Percentiles rank a stretch among this genome's conserved stretches.
Conservation (phyloP, 2,113 vertebrate species). For the Eulemur macaco region DNA sequence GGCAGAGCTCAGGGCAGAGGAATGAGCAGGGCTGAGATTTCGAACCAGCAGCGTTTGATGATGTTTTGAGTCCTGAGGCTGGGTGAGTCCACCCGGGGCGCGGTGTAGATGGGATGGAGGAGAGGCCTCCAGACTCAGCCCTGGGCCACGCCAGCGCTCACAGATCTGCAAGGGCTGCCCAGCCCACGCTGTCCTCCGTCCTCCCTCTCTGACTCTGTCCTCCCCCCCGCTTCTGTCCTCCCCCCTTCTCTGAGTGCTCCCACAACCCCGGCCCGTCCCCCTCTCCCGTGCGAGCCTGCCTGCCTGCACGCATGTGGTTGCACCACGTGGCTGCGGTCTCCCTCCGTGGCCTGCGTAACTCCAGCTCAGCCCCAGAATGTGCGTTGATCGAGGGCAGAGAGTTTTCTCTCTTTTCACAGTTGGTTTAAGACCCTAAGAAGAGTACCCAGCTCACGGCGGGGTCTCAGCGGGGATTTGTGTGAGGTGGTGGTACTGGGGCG, state of each 20-base stretch:
- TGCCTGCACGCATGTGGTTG: rapidly evolving
- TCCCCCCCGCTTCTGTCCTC: no score
- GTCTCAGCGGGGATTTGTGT: rapidly evolving
- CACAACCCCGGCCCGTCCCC: no score
- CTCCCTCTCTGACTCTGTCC: neutral
- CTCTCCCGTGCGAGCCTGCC: neutral
- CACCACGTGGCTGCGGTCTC: rapidly evolving
- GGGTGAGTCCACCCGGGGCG: neutral
- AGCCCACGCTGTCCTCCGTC: no score
- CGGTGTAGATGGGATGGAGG: neutral
- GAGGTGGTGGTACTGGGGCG: rapidly evolving
- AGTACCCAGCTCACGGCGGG: neutral
- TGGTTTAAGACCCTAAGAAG: neutral
- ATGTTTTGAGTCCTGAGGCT: neutral
- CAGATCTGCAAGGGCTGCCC: no score
- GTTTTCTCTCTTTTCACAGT: neutral
- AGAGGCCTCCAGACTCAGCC: neutral
- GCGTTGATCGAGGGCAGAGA: neutral
- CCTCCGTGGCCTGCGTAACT: rapidly evolving
- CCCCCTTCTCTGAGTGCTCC: neutral
- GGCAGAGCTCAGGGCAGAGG: neutral
- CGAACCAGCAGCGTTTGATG: neutral
- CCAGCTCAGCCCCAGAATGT: no score
- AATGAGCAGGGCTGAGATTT: neutral
- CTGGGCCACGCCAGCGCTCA: neutral